Base-by-base conservation (phyloP, 2,888 invertebrate genomes). In the Andrena flavipes region DNA sequence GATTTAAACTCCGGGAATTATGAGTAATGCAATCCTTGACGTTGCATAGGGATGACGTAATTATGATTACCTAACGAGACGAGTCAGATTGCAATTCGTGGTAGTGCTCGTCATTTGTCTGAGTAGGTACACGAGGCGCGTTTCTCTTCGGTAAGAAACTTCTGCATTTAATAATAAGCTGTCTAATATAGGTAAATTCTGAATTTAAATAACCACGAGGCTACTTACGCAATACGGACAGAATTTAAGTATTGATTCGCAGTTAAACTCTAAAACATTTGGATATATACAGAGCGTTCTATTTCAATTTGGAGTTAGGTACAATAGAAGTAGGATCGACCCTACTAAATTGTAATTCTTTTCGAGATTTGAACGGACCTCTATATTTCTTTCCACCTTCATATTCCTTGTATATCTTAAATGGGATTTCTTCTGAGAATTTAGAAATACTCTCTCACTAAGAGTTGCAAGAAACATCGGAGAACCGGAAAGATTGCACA, bases 31-130 rank as follows among this genome's bases (percentile, higher is more conserved):
- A 68, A 77, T 81, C 63, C 82, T 77, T 70, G 67, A 71, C 64
- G 72, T 71, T 73, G 70, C 76, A 30, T 51, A 51, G 63, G 76
- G 56, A 62, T 84, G 80, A 83, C 76, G 84, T 74, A 83, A 84
- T 72, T 60, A 59, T 42, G 70, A 76, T 84, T 83, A 76, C 80
- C 63, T 76, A 60, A 42, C 5, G 35, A n/a, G 42, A 48, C 67
- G 59, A 64, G 60, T 68, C 73, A 65, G 76, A 30, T 26, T 59
- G 70, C 65, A 71, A 80, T 83, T 74, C 72, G 48, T 64, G 69
- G 26, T 69, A 69, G n/a, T 76, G 30, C 33, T 35, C 48, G n/a
- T 65, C 69, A 42, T 70, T 65, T 68, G 80, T 62, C 62, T 62
- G 23, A 33, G 54, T 48, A 16, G 48, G 4, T 59, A 23, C 35